Base-by-base conservation (phyloP, 2,888 invertebrate species). In the Eupithecia pulchellata region DNA sequence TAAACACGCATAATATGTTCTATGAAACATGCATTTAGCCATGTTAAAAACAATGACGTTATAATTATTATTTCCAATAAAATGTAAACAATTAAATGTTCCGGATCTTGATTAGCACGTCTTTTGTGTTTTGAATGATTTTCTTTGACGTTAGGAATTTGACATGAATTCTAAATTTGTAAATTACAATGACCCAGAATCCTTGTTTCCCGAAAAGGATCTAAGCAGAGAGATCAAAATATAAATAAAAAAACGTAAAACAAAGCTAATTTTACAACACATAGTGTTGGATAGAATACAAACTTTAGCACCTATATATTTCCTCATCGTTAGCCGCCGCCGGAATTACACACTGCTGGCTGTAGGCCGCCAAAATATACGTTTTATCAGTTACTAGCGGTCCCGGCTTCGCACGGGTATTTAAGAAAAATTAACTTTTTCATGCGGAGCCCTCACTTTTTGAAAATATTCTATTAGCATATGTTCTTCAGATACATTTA, bases 91-190 rank as follows among this genome's bases (percentile, higher is more conserved):
- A 42, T 39, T 6, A n/a, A 42, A n/a, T 42, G 4, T 42, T 0
- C 13, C 6, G 1, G 5, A 6, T n/a, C 6, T 42, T 42, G 42
- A 17, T 42, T 47, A 20, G 9, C 20, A 47, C 20, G 47, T n/a
- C 1, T 42, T 20, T 11, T 52, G 52, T 25, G 4, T n/a, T n/a
- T n/a, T n/a, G n/a, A n/a, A n/a, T n/a, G n/a, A 13, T 25, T 52
- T 25, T 25, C 20, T 25, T 25, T 52, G 52, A 52, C 52, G 52
- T 52, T n/a, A 52, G 4, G 25, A 52, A 52, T 13, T 25, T 52
- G 25, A 52, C 25, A 25, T 52, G 25, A 52, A 52, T 52, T 52
- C 42, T 25, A 25, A 52, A 52, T 52, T 52, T 52, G 52, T 52
- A 52, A 52, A 52, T 52, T 52, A 9, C 20, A 20, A 47, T 47